Percentiles rank a stretch among this genome's conserved stretches.
Conservation (phyloP, 2,888 invertebrate genomes). For the Andrena fulva region DNA sequence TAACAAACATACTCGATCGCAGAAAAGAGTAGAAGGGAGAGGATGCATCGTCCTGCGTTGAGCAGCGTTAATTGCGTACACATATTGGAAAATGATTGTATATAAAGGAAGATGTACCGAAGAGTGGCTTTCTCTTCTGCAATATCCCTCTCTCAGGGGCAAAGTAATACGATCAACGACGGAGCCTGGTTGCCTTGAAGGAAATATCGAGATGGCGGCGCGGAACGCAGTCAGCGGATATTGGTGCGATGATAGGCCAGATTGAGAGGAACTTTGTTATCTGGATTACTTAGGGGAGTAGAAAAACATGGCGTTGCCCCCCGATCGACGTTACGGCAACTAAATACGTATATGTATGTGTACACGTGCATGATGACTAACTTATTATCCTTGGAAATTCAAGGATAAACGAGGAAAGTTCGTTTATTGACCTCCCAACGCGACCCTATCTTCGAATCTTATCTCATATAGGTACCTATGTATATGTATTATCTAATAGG, state of each 20-base stretch:
- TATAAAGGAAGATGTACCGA: constrained; percentile 24
- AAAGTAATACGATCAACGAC: constrained; percentile 67
- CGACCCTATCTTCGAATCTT: constrained; percentile 34
- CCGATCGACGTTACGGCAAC: constrained; percentile 56
- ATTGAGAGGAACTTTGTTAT: constrained; percentile 74
- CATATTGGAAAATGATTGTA: constrained; percentile 33
- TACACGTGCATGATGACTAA: not conserved
- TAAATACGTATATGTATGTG: constrained; percentile 11
- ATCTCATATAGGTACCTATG: constrained; percentile 2
- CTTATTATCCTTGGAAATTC: constrained; percentile 38
- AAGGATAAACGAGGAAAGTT: constrained; percentile 43
- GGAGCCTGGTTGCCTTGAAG: constrained; percentile 48
- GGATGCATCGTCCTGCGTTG: not conserved
- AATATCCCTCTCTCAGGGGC: constrained; percentile 61
- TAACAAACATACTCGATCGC: not conserved
- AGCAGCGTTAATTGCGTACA: constrained; percentile 22
- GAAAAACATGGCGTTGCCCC: constrained; percentile 68
- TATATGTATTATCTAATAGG: not conserved
- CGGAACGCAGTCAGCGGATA: constrained; percentile 66
- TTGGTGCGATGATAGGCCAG: constrained; percentile 73
- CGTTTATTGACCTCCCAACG: constrained; percentile 2
- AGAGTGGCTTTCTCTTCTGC: constrained; percentile 42
- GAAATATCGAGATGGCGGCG: constrained; percentile 65
- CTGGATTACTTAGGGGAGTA: constrained; percentile 72
- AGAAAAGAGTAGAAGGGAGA: too few relatives aligned